phyloP scores from a whole-genome alignment of 2,113 vertebrate species.

The Sinocyclocheilus grahami region DNA sequence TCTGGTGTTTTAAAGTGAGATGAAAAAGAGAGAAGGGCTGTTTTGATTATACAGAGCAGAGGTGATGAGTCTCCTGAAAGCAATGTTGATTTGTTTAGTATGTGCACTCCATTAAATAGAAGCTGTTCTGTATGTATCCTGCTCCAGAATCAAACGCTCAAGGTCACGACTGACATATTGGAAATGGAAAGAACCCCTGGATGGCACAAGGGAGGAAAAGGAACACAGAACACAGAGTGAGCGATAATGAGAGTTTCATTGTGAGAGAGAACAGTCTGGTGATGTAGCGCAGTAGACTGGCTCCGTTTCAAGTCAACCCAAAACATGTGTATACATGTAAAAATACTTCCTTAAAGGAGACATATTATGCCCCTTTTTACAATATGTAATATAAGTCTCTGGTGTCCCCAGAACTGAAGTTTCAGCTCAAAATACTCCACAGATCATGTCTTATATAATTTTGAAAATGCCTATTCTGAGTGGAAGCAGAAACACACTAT shows the following conservation, averaged over 20 bases:
- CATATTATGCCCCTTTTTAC: no score
- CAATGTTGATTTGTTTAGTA: neutral
- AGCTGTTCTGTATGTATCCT: neutral
- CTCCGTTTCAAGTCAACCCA: neutral
- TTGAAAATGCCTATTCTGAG: no score
- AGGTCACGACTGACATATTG: neutral
- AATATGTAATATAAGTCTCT: no score
- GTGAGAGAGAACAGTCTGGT: neutral
- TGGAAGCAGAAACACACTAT: no score
- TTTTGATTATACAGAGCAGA: neutral
- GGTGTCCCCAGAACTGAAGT: no score
- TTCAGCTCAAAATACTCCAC: no score
- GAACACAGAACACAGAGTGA: neutral
- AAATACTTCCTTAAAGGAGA: neutral
- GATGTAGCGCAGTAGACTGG: neutral
- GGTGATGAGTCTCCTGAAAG: conserved; percentile 12
- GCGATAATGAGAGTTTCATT: neutral
- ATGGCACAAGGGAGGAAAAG: neutral
- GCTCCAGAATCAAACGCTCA: neutral
- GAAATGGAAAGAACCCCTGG: neutral
- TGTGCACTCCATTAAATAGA: neutral
- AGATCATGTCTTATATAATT: no score
- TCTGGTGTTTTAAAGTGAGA: conserved; percentile 11
- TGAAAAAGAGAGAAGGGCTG: neutral
- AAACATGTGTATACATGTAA: neutral